These are phyloP conservation scores for Drosophila kanekoi DNA, from an alignment of 2,888 invertebrate genomes.

Conservation along the genomic window DNA sequence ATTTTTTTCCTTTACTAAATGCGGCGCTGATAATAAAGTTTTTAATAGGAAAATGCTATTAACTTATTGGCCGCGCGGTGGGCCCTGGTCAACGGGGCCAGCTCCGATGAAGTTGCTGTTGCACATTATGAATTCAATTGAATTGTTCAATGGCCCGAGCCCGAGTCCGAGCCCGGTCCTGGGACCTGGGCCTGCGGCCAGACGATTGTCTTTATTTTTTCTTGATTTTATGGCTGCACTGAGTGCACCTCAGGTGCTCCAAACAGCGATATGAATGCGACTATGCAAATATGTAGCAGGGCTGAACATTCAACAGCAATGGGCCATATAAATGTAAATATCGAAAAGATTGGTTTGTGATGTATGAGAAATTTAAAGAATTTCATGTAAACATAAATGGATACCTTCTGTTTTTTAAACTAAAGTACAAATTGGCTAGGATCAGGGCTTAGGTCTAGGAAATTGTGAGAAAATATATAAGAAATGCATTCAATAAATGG, in stretches of 20 bases:
- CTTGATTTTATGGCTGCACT: slow-evolving; percentile 69
- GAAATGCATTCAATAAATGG: too few relatives aligned
- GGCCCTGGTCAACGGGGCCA: slow-evolving; percentile 50
- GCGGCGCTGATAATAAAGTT: slow-evolving; percentile 71
- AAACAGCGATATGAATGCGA: slow-evolving; percentile 50
- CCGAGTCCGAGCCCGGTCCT: slow-evolving; percentile 25
- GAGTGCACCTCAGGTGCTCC: slow-evolving; percentile 60
- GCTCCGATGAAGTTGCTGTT: slow-evolving; percentile 34
- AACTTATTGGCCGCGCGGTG: slow-evolving; percentile 71
- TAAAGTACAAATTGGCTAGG: too few relatives aligned
- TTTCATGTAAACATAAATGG: too few relatives aligned
- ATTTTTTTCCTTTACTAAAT: slow-evolving; percentile 26
- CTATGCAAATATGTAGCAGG: slow-evolving; percentile 33
- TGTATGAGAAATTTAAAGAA: background rate
- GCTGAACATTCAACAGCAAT: too few relatives aligned
- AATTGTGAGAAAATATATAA: too few relatives aligned
- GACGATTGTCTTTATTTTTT: slow-evolving; percentile 59
- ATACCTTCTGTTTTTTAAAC: too few relatives aligned
- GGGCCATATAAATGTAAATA: too few relatives aligned
- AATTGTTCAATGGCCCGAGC: slow-evolving; percentile 69
- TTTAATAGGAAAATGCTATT: slow-evolving; percentile 78
- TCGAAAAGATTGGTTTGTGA: too few relatives aligned
- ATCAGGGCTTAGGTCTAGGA: too few relatives aligned
- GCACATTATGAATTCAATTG: slow-evolving; percentile 73
- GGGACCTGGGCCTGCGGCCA: slow-evolving; percentile 32